phyloP scores from a whole-genome alignment of 2,888 invertebrate genomes.

The Nudaria mundana region DNA sequence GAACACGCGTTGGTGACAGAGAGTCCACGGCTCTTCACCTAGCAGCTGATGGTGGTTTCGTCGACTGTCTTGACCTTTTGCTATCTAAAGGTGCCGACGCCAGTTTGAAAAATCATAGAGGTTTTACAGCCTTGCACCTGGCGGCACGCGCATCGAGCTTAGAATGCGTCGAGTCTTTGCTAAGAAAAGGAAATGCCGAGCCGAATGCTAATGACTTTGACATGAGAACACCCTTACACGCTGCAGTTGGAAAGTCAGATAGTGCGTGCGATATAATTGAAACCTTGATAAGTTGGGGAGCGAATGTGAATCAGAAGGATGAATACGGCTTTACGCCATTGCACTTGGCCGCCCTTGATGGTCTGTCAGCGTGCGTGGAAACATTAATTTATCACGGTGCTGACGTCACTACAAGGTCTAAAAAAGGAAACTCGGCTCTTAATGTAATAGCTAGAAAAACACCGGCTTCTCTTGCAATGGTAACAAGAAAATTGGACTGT shows the following conservation, averaged over 20 bases:
- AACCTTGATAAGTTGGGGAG: constrained; percentile 88
- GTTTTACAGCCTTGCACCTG: constrained; percentile 92
- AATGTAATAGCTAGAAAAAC: constrained; percentile 93
- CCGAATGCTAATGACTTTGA: constrained; percentile 91
- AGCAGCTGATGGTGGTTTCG: constrained; percentile 93
- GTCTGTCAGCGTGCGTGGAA: constrained; percentile 91
- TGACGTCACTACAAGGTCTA: constrained; percentile 93
- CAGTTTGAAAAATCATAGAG: constrained; percentile 87
- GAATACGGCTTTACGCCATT: constrained; percentile 93
- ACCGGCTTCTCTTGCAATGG: constrained; percentile 91
- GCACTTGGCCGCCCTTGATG: constrained; percentile 92
- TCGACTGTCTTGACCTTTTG: constrained; percentile 88
- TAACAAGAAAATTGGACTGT: constrained; percentile 90
- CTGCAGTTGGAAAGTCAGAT: constrained; percentile 91
- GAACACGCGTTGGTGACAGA: constrained; percentile 85
- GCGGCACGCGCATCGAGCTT: constrained; percentile 90
- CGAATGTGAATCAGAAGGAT: constrained; percentile 91
- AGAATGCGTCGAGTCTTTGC: constrained; percentile 89
- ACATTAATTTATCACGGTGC: constrained; percentile 91
- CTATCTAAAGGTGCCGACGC: constrained; percentile 88
- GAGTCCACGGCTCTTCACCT: constrained; percentile 91
- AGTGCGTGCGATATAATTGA: constrained; percentile 91
- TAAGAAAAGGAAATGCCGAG: constrained; percentile 88
- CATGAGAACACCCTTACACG: constrained; percentile 90
- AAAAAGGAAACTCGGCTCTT: constrained; percentile 92